Evolutionary conservation across 2,113 vertebrate genomes (phyloP), one percentile per base, ranked within the genome.

Genomic region (Arizona elegans): DNA sequence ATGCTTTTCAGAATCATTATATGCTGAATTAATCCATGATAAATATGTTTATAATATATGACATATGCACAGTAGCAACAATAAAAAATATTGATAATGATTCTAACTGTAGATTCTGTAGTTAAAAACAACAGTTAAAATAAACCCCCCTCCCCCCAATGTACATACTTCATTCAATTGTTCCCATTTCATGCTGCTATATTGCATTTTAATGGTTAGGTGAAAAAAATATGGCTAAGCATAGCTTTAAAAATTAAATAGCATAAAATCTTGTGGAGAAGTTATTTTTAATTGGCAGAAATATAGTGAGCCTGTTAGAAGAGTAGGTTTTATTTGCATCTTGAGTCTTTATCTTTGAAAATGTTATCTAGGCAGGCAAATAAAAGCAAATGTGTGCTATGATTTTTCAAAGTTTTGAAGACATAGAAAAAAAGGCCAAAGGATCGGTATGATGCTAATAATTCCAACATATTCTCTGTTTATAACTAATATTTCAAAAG

Each of bases 31-130:
- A 58, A 86, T 93, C 38, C 90, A 89, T 87, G 55, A 93, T 94
- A 91, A 92, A 91, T 43, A 50, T 53, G 59, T 93, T 92, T 23
- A 89, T 93, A 86, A 92, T 52, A 75, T 29, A 33, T 17, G 29
- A 70, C 4, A n/a, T 86, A 55, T 85, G 1, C 29, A 11, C 43
- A 56, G 11, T 38, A 9, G 0, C 38, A 70, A 93, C 90, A 94
- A 95, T 38, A 94, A 95, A 92, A 56, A 92, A 90, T 47, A 62
- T 86, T 75, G 54, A 95, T 95, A 89, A 95, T 88, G 62, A 92
- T 89, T 92, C n/a, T 87, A 90, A 10, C 21, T 94, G 29, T 89
- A 50, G 29, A 0, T 26, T 93, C 91, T n/a, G 93, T 47, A 93
- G 87, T 95, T 93, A 95, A 9, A 89, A 65, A 65, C 54, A 11